Conservation (phyloP, 2,888 invertebrate genomes). For the Dimorphilus gyrociliatus region DNA sequence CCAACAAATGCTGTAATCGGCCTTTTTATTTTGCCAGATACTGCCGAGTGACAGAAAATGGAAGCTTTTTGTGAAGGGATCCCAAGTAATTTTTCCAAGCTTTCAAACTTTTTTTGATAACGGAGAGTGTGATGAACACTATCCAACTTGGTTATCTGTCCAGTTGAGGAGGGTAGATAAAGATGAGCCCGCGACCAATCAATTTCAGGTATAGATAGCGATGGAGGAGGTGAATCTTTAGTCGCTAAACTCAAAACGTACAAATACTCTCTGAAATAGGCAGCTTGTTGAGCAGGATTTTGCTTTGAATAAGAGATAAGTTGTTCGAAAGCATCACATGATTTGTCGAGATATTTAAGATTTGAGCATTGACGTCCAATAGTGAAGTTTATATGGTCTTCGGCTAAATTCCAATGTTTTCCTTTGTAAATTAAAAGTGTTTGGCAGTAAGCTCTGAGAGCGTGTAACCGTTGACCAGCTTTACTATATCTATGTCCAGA, state of each 20-base stretch:
- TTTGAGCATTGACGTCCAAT: slow-evolving; percentile 75
- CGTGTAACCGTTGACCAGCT: slow-evolving; percentile 63
- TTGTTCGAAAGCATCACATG: slow-evolving; percentile 58
- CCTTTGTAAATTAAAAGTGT: slow-evolving; percentile 66
- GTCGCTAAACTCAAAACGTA: slow-evolving; percentile 56
- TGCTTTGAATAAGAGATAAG: slow-evolving; percentile 42
- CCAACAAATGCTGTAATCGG: too few species aligned
- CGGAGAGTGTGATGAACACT: too few species aligned
- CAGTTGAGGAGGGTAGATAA: too few species aligned
- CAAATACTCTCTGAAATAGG: slow-evolving; percentile 72
- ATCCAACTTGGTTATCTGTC: too few species aligned
- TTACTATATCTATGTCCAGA: slow-evolving; percentile 89
- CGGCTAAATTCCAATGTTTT: slow-evolving; percentile 75
- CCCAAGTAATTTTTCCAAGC: too few species aligned
- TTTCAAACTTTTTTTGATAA: too few species aligned
- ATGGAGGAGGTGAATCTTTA: neutral
- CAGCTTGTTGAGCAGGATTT: slow-evolving; percentile 31
- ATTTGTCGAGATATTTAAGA: slow-evolving; percentile 53
- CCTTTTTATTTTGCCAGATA: too few species aligned
- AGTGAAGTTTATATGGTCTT: slow-evolving; percentile 87
- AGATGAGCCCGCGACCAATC: too few species aligned
- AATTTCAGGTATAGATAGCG: too few species aligned
- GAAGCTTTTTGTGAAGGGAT: too few species aligned
- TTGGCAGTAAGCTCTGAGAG: slow-evolving; percentile 74
- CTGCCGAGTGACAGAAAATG: too few species aligned